phyloP scores from a whole-genome alignment of 2,797 vertebrate species.

The Brotula barbata region DNA sequence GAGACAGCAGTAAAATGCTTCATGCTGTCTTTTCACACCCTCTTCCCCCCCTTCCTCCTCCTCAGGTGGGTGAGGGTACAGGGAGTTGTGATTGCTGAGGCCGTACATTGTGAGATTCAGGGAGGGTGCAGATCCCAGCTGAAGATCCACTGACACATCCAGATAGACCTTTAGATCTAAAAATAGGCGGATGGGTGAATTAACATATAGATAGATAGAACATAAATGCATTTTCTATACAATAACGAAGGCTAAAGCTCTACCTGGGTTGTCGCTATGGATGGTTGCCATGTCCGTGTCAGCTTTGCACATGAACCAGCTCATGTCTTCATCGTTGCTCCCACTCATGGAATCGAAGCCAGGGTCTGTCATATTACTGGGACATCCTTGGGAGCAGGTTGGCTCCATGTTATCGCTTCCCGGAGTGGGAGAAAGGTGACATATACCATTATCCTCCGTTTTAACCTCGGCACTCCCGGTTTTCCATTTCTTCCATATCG shows the following conservation, averaged over 20 bases:
- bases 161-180: slow-evolving; percentile 37
- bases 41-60: slow-evolving; percentile 8
- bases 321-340: background rate
- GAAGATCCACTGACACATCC: slow-evolving; percentile 58
- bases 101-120: slow-evolving; percentile 62
- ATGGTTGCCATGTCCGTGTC: slow-evolving; percentile 52
- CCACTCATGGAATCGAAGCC: background rate
- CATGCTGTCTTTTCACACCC: slow-evolving; percentile 19
- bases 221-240: background rate
- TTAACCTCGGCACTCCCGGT: slow-evolving; percentile 7
- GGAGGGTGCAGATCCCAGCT: slow-evolving; percentile 13
- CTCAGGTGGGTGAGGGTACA: slow-evolving; percentile 44
- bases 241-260: no score
- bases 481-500: background rate
- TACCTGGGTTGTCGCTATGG: slow-evolving; percentile 66
- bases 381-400: slow-evolving; percentile 26
- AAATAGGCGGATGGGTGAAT: slow-evolving; percentile 8
- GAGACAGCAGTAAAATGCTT: slow-evolving; percentile 64
- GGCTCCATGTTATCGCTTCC: slow-evolving; percentile 25
- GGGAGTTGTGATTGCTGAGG: slow-evolving; percentile 45
- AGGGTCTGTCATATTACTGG: slow-evolving; percentile 16
- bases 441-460: slow-evolving; percentile 8
- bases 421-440: slow-evolving; percentile 23
- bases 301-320: slow-evolving; percentile 71
- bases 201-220: background rate